Evolutionary conservation across 2,797 vertebrate genomes (phyloP).

Genomic region (Siniperca obscura): DNA sequence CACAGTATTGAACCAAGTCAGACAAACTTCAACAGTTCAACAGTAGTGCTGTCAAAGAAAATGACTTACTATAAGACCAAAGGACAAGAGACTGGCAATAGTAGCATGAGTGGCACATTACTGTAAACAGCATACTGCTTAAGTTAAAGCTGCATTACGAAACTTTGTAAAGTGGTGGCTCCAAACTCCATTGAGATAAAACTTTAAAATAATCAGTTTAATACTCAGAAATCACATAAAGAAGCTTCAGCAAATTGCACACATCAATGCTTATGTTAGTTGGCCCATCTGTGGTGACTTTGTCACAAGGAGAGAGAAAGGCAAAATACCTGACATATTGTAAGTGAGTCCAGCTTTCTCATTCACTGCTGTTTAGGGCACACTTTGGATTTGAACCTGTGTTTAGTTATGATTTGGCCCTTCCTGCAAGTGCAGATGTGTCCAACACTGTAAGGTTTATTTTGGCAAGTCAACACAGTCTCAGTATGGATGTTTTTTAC

Average conservation of each 20-base stretch:
- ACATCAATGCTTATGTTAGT: background rate
- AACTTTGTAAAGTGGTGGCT: background rate
- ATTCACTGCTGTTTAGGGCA: constrained; percentile 23
- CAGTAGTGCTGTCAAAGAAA: background rate
- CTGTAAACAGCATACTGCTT: too few species aligned
- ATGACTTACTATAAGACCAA: background rate
- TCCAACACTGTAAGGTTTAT: constrained; percentile 41
- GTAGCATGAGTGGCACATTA: background rate
- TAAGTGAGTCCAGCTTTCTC: constrained; percentile 14
- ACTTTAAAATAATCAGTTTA: background rate
- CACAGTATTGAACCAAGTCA: background rate
- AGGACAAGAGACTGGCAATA: background rate
- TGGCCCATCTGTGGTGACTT: constrained; percentile 11
- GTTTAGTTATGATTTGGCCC: constrained; percentile 31
- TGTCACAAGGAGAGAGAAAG: constrained; percentile 7
- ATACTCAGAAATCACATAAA: background rate
- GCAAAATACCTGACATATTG: background rate
- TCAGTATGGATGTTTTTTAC: constrained; percentile 40
- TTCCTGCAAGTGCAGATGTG: background rate
- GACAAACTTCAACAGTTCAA: constrained; percentile 1
- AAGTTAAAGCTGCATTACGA: background rate
- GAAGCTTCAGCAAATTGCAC: background rate
- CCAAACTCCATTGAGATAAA: background rate
- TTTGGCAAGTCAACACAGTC: constrained; percentile 37
- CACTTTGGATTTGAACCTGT: constrained; percentile 31